phyloP scores from a whole-genome alignment of 2,888 invertebrate genomes.

The Idaea aversata region DNA sequence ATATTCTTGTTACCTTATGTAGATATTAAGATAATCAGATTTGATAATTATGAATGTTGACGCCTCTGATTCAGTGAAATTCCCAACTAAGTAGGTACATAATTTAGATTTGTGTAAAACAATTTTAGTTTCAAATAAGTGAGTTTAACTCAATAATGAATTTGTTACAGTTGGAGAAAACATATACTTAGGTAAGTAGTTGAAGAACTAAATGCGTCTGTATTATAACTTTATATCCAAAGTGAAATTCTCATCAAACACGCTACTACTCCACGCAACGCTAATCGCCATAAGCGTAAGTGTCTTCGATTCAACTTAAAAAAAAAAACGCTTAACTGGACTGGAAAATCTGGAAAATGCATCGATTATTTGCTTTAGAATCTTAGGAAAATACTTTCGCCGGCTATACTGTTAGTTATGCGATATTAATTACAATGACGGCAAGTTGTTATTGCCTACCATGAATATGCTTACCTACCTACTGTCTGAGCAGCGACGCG shows the following conservation, averaged over 20 bases:
- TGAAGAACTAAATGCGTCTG: conserved; percentile 15
- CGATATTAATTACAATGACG: conserved; percentile 54
- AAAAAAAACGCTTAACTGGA: conserved; percentile 51
- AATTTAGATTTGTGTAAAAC: not conserved
- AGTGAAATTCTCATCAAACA: conserved; percentile 64
- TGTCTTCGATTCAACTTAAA: conserved; percentile 54
- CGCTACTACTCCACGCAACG: conserved; percentile 67
- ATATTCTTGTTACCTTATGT: not conserved
- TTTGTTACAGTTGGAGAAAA: conserved; percentile 29
- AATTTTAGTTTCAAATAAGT: not conserved
- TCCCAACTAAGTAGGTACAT: no score
- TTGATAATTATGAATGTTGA: no score
- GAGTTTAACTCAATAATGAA: conserved; percentile 6
- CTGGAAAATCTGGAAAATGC: conserved; percentile 67
- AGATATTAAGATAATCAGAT: not conserved
- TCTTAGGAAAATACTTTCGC: conserved; percentile 65
- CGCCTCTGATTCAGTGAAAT: no score
- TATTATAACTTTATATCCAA: conserved; percentile 15
- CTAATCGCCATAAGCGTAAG: conserved; percentile 58
- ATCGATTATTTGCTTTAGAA: conserved; percentile 60
- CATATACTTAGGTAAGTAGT: conserved; percentile 16
- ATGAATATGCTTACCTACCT: conserved; percentile 22
- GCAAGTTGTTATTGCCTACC: conserved; percentile 36
- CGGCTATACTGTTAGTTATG: conserved; percentile 47
- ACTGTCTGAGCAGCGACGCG: conserved; percentile 32